Evolutionary conservation across 2,888 invertebrate genomes (phyloP).

Genomic region (Ophion slaviceki): DNA sequence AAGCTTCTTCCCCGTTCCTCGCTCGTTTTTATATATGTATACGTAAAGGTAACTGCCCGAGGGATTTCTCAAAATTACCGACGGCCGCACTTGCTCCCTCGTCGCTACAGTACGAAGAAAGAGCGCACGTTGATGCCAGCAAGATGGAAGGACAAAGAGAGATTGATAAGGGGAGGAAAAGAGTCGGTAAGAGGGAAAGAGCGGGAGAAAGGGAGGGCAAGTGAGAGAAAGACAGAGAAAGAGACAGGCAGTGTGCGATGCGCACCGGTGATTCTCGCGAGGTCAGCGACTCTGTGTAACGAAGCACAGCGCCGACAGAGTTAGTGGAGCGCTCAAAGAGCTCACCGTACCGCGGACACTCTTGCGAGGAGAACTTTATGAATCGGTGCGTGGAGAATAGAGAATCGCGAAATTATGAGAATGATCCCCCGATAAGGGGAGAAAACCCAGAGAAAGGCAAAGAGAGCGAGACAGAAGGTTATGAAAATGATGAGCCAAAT

Average conservation of each 20-base stretch:
- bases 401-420: constrained; percentile 53
- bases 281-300: constrained; percentile 81
- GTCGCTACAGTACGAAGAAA: constrained; percentile 61
- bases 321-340: constrained; percentile 82
- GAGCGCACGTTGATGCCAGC: constrained; percentile 37
- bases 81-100: constrained; percentile 54
- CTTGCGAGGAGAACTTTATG: constrained; percentile 75
- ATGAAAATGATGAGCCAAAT: background rate
- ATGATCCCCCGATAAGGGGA: constrained; percentile 31
- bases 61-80: constrained; percentile 55
- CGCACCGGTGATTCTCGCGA: constrained; percentile 82
- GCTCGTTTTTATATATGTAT: background rate
- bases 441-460: constrained; percentile 24
- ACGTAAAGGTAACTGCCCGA: constrained; percentile 25
- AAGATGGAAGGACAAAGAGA: constrained; percentile 5
- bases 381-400: constrained; percentile 80
- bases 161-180: constrained; percentile 29
- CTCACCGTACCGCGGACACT: constrained; percentile 73
- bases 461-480: background rate
- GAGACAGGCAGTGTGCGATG: constrained; percentile 73
- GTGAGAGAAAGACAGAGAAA: constrained; percentile 26
- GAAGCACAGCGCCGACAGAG: constrained; percentile 75
- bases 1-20: background rate
- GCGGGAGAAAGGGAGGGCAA: constrained; percentile 6
- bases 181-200: constrained; percentile 34